phyloP scores from a whole-genome alignment of 2,113 vertebrate species.

The Peromyscus leucopus region DNA sequence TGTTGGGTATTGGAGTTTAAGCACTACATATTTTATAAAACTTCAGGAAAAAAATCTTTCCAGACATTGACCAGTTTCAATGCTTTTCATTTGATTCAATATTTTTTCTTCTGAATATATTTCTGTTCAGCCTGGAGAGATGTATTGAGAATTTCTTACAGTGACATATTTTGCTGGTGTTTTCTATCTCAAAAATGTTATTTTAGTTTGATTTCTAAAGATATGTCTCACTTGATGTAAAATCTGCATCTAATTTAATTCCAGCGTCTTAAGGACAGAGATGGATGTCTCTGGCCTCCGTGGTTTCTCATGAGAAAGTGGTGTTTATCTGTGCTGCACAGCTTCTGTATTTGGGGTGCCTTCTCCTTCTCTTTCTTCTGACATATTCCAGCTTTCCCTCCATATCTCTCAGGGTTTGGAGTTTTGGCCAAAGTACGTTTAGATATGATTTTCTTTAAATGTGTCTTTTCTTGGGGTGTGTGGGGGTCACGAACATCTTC shows the following conservation, averaged over 20 bases:
- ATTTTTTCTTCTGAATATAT: slow-evolving; percentile 8
- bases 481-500: neutral
- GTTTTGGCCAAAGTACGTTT: neutral
- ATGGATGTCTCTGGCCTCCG: neutral
- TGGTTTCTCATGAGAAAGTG: slow-evolving; percentile 8
- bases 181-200: slow-evolving; percentile 31
- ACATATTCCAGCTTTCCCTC: neutral
- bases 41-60: neutral
- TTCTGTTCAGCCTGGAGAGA: slow-evolving; percentile 43
- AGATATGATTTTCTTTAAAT: neutral
- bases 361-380: neutral
- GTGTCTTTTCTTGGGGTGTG: neutral
- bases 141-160: neutral
- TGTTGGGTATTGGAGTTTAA: slow-evolving; percentile 27
- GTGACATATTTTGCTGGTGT: slow-evolving; percentile 1
- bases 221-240: slow-evolving; percentile 36
- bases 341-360: neutral
- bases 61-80: slow-evolving; percentile 20
- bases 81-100: neutral
- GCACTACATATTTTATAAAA: neutral
- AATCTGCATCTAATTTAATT: neutral
- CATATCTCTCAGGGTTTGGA: neutral
- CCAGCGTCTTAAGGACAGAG: neutral
- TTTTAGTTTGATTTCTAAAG: slow-evolving; percentile 37
- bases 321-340: neutral